Conservation (phyloP, 2,113 vertebrate species). For the Callorhinus ursinus region DNA sequence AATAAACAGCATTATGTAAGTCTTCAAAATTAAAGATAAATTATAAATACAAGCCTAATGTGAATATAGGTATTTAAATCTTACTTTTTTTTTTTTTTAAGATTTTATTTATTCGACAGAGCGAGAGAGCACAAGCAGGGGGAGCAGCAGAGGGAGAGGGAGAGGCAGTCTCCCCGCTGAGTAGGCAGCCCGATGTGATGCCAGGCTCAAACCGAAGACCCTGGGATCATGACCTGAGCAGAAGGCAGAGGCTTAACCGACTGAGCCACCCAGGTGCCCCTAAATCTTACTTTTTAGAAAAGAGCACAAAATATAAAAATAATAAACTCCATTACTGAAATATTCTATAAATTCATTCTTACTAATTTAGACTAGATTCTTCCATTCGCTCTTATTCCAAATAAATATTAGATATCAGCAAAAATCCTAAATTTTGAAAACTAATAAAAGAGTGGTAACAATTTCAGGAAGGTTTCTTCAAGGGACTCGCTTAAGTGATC, state of each 20-base stretch:
- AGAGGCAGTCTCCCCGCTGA: too few relatives aligned
- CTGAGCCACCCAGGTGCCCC: too few relatives aligned
- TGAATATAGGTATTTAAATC: background rate
- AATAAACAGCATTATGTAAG: background rate
- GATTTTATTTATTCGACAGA: too few relatives aligned
- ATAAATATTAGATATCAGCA: background rate
- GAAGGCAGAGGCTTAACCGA: too few relatives aligned
- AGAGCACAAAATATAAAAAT: background rate
- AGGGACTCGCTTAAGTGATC: background rate
- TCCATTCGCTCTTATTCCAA: constrained; percentile 19
- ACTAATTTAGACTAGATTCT: constrained; percentile 21
- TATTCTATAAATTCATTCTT: constrained; percentile 21
- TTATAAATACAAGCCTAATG: background rate
- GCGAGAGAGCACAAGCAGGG: too few relatives aligned
- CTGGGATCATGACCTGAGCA: too few relatives aligned
- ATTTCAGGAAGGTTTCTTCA: constrained; percentile 18
- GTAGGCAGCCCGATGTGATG: too few relatives aligned
- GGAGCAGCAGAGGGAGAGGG: too few relatives aligned
- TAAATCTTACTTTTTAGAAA: background rate
- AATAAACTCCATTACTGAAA: constrained; percentile 6
- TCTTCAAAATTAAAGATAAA: background rate
- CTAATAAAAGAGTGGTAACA: background rate
- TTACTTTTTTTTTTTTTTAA: background rate
- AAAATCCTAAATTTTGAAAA: constrained; percentile 35
- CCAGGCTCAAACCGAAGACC: too few relatives aligned